Evolutionary conservation across 53 echinoderm and acorn worm genomes (phyloP), one percentile per base, ranked within the genome.

Genomic region (Pentamera pediparva): DNA sequence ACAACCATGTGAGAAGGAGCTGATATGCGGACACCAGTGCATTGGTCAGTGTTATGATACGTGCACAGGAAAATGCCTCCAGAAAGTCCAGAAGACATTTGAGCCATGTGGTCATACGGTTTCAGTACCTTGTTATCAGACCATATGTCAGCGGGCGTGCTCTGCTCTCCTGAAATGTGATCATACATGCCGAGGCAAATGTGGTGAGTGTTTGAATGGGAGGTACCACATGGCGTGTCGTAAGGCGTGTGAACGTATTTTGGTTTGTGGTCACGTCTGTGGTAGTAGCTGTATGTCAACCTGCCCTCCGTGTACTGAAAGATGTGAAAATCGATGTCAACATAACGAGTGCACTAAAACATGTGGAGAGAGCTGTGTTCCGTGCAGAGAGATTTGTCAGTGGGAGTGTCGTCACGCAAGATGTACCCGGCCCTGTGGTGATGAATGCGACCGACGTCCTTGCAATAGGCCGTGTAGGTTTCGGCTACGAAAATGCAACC

Each of bases 211-310:
- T 39, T 11, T n/a, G 3, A 29, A 50, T 33, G 84, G 81, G 4
- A 39, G 78, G 13, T 56, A 47, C 24, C 89, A 89, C 30, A n/a
- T 22, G 24, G 26, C 56, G 32, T 89, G 89, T 38, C 8, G 4
- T 22, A 54, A 82, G 13, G 61, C 17, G 10, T 94, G 95, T 71
- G 19, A 75, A 22, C 79, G 75, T 12, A 34, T 21, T 3, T 65
- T 93, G 11, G 29, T 80, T 10, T 93, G 93, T 61, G 93, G 89
- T 8, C 93, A 92, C 3, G 24, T 53, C 8, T 88, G 88, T 28
- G 27, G 61, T 13, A 60, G 61, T 22, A 62, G 32, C 22, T 88
- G 84, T 35, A 56, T 70, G 9, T 38, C 45, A 65, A 31, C 11
- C 3, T 79, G 83, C 43, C 18, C 39, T 22, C 76, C 79, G 13